Evolutionary conservation across 2,113 vertebrate genomes (phyloP).

Genomic region (Heterocephalus glaber): DNA sequence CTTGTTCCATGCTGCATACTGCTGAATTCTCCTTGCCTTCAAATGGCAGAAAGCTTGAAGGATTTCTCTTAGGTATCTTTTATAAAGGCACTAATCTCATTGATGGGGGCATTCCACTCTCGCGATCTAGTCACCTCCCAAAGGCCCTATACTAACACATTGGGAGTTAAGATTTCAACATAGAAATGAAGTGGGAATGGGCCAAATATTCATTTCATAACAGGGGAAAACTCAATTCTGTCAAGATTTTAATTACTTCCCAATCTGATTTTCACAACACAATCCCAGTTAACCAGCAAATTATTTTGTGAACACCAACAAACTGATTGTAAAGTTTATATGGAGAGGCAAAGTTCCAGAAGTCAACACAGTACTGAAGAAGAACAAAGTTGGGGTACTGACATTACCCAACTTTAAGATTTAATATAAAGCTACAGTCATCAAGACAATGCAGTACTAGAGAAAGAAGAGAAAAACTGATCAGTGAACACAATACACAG

Average conservation of each 20-base stretch:
- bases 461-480: neutral
- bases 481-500: conserved; percentile 5
- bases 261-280: neutral
- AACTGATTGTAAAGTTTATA: conserved; percentile 24
- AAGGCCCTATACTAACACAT: neutral
- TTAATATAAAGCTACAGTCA: neutral
- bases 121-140: neutral
- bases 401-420: neutral
- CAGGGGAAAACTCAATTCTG: neutral
- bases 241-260: neutral
- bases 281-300: neutral
- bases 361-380: neutral
- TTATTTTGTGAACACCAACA: neutral
- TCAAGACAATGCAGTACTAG: neutral
- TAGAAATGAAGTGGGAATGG: neutral
- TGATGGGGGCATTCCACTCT: neutral
- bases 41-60: neutral
- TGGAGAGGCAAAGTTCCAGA: neutral
- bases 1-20: neutral
- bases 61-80: neutral
- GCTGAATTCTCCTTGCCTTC: neutral
- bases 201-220: neutral
- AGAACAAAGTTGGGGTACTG: neutral
- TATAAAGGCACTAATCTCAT: neutral
- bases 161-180: neutral